A percentile compares a stretch with the other conserved stretches of the same genome.
These are phyloP conservation scores for Oxyteleia sp. DNA, from an alignment of 2,888 invertebrate species.

Conservation along the genomic window DNA sequence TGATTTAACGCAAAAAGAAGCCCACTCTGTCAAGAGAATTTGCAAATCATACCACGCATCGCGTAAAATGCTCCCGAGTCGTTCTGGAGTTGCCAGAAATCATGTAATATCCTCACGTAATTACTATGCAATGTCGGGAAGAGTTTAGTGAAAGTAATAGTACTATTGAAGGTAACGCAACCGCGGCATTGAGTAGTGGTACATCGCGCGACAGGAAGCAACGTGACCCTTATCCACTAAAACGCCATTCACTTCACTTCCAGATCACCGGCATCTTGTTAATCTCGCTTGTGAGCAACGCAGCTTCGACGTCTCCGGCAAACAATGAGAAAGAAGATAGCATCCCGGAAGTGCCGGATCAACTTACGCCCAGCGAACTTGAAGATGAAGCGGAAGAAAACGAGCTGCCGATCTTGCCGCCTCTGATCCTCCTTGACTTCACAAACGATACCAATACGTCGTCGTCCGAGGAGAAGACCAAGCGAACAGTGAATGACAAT, in stretches of 20 bases:
- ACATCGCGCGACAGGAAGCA: constrained; percentile 57
- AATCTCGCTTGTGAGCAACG: constrained; percentile 73
- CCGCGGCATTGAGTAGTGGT: constrained; percentile 45
- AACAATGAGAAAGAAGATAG: constrained; percentile 51
- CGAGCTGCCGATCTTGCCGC: constrained; percentile 83
- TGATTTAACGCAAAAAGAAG: constrained; percentile 21
- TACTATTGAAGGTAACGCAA: constrained; percentile 73
- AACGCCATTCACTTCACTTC: constrained; percentile 74
- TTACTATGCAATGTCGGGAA: constrained; percentile 65
- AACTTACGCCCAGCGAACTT: constrained; percentile 44
- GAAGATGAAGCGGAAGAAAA: constrained; percentile 66
- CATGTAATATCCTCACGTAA: constrained; percentile 66
- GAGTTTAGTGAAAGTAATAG: constrained; percentile 82
- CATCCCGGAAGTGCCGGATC: constrained; percentile 30
- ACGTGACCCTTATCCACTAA: constrained; percentile 49
- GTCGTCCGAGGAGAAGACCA: constrained; percentile 86
- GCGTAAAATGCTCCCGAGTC: neutral
- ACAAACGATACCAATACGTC: constrained; percentile 79
- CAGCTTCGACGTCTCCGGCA: constrained; percentile 40
- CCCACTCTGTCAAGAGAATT: constrained; percentile 14
- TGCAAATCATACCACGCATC: constrained; percentile 38
- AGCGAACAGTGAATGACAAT: constrained; percentile 92
- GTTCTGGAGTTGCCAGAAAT: constrained; percentile 53
- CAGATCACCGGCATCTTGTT: constrained; percentile 80
- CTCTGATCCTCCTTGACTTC: constrained; percentile 85